Conservation (phyloP, 2,888 invertebrate genomes). For the Caenorhabditis sp. region DNA sequence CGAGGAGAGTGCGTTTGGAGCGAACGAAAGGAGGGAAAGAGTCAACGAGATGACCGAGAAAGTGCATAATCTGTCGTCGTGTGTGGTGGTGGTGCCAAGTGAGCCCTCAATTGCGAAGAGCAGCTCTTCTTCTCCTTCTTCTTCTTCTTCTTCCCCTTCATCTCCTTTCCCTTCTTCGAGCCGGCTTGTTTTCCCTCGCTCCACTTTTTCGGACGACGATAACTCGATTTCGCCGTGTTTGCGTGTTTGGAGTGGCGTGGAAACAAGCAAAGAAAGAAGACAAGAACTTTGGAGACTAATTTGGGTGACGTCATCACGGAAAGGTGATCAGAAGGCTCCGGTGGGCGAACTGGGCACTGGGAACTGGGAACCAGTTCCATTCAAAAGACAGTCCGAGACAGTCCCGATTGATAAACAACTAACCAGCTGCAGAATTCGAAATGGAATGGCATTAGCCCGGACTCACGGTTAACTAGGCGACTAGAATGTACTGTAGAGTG, state of each 20-base stretch:
- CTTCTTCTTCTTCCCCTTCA: not conserved
- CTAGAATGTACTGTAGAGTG: slow-evolving; percentile 46
- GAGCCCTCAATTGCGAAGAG: slow-evolving; percentile 30
- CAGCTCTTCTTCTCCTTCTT: too few species aligned
- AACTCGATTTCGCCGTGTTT: slow-evolving; percentile 51
- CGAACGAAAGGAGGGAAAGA: slow-evolving; percentile 36
- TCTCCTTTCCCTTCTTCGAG: too few species aligned
- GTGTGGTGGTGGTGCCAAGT: slow-evolving; percentile 11
- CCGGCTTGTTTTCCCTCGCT: slow-evolving; percentile 11
- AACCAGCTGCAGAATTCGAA: too few species aligned
- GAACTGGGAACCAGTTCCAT: slow-evolving; percentile 39
- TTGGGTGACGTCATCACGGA: slow-evolving; percentile 39
- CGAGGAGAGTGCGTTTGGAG: slow-evolving; percentile 24
- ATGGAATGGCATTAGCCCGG: too few species aligned
- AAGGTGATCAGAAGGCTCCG: slow-evolving; percentile 14
- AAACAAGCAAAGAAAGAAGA: slow-evolving; percentile 36
- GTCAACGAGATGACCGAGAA: slow-evolving; percentile 28
- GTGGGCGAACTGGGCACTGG: too few species aligned
- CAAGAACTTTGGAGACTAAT: slow-evolving; percentile 51
- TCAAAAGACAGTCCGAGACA: too few species aligned
- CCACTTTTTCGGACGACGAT: slow-evolving; percentile 49
- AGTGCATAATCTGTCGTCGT: slow-evolving; percentile 39
- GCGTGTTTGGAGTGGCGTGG: slow-evolving; percentile 52
- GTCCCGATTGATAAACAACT: too few species aligned
- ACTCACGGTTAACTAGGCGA: not conserved